These are phyloP conservation scores for Cromileptes altivelis DNA, from an alignment of 2,113 vertebrate species.

Conservation along the genomic window DNA sequence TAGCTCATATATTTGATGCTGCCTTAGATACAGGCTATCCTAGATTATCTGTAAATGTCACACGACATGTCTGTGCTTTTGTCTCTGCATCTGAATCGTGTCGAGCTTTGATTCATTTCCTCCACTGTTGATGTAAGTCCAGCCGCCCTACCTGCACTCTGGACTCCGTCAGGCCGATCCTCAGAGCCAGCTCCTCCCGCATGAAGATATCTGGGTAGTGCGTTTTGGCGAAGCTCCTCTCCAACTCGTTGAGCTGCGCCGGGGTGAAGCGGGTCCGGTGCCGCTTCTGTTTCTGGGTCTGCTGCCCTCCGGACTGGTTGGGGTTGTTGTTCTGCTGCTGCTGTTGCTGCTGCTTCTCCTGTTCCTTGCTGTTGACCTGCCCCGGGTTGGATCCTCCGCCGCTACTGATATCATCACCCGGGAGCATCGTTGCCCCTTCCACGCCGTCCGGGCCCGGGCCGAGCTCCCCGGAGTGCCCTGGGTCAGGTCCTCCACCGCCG, in stretches of 20 bases:
- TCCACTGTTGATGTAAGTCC: not conserved
- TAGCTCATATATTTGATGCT: not conserved
- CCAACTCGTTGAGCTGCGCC: constrained; percentile 96
- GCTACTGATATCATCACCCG: constrained; percentile 92
- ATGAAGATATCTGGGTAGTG: constrained; percentile 98
- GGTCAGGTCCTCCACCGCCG: constrained; percentile 90
- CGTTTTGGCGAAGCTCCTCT: constrained; percentile 97
- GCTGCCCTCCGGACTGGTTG: constrained; percentile 85
- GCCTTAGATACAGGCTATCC: not conserved
- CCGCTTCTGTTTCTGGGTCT: constrained; percentile 95
- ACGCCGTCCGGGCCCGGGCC: constrained; percentile 90
- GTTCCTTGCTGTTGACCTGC: constrained; percentile 90
- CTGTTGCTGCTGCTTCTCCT: constrained; percentile 90
- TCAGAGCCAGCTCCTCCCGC: constrained; percentile 94
- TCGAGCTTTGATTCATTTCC: not conserved
- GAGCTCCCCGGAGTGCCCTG: constrained; percentile 92
- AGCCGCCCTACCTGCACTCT: constrained; percentile 91
- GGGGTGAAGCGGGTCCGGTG: constrained; percentile 97
- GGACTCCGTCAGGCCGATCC: constrained; percentile 96
- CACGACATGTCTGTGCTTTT: not conserved
- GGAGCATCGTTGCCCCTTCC: constrained; percentile 93
- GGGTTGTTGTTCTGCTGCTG: constrained; percentile 66
- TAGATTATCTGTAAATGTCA: not conserved
- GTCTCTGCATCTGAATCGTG: not conserved
- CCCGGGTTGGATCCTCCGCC: constrained; percentile 90